A percentile compares a stretch with the other conserved stretches of the same genome.
These are phyloP conservation scores for Strigamia crassipes DNA, from an alignment of 2,888 invertebrate species.

Conservation along the genomic window DNA sequence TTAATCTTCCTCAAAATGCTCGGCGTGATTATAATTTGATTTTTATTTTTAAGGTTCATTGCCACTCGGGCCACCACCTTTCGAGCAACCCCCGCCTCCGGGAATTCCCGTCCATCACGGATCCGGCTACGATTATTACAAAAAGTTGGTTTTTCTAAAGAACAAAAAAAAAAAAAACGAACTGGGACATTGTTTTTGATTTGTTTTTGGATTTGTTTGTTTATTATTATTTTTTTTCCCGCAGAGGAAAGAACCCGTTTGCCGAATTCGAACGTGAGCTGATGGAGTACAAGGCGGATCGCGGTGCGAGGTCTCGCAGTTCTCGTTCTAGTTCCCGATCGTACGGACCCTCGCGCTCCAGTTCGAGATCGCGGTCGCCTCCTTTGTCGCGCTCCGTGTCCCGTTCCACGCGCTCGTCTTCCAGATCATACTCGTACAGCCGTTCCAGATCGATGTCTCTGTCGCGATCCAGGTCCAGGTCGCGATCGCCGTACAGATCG, in stretches of 20 bases:
- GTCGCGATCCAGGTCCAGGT: conserved; percentile 47
- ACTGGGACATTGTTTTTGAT: too few species aligned
- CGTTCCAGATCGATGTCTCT: conserved; percentile 49
- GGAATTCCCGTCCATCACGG: conserved; percentile 43
- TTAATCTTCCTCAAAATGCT: too few species aligned
- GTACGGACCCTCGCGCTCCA: conserved; percentile 53
- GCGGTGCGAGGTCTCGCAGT: conserved; percentile 56
- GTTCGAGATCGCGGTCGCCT: conserved; percentile 53
- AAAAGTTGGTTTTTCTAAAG: conserved; percentile 5
- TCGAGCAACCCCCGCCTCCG: conserved; percentile 36
- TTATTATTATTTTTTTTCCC: not conserved
- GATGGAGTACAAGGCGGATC: conserved; percentile 75
- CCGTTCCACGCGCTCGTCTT: conserved; percentile 50
- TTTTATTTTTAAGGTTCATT: not conserved
- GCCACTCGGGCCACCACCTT: not conserved
- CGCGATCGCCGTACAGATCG: conserved; percentile 45
- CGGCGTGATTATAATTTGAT: too few species aligned
- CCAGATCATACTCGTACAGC: conserved; percentile 49
- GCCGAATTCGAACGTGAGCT: conserved; percentile 86
- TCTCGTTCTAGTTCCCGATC: conserved; percentile 60
- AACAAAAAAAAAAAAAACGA: too few species aligned
- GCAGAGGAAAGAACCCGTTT: conserved; percentile 61
- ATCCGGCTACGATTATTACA: conserved; percentile 26
- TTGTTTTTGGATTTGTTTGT: not conserved
- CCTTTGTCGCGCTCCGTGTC: conserved; percentile 54